Evolutionary conservation across 2,797 vertebrate genomes (phyloP), one percentile per base, ranked within the genome.

Genomic region (Darevskia nairensis): DNA sequence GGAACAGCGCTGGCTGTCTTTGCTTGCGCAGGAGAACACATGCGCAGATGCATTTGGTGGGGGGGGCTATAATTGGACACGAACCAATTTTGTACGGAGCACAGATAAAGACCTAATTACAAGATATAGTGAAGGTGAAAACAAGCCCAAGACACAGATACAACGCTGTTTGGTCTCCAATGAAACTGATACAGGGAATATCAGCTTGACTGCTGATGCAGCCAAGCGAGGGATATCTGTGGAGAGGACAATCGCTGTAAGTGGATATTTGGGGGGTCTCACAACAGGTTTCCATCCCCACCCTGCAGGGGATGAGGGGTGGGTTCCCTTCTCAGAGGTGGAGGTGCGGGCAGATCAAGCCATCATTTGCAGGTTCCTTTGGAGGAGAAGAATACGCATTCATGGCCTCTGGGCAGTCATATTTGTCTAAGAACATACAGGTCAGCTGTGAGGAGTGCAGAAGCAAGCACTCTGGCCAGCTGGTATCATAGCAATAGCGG

Each of bases 41-140:
- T 5, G 7, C 19, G 0, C 21, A 6, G 29, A 32, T 46, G 8
- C 17, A 1, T 59, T 78, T 41, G 3, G 44, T 41, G 3, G 44
- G n/a, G 41, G 83, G 15, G 4, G 1, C 41, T 75, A 66, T 55
- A 76, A 82, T 81, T 80, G 72, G 71, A 50, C 71, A 44, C 1
- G 59, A 85, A 85, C 78, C 78, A 68, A 85, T 81, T 89, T 85
- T 61, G 21, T 17, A 2, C 17, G 23, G 39, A 50, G 23, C 59
- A 39, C 25, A 85, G 71, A 89, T 76, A 85, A 86, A 75, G 72
- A 55, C 78, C 3, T 46, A 44, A 76, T 81, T 85, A 69, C 59
- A 50, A 76, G 19, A 81, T 46, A 66, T 10, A 41, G 29, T 1
- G 25, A 32, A 39, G 81, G 68, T 27, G 80, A 74, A 72, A 87